Evolutionary conservation across 1,140 invertebrate species (phyloP), one percentile per base, ranked within the genome.

Genomic region (Drosophila sulfurigaster): DNA sequence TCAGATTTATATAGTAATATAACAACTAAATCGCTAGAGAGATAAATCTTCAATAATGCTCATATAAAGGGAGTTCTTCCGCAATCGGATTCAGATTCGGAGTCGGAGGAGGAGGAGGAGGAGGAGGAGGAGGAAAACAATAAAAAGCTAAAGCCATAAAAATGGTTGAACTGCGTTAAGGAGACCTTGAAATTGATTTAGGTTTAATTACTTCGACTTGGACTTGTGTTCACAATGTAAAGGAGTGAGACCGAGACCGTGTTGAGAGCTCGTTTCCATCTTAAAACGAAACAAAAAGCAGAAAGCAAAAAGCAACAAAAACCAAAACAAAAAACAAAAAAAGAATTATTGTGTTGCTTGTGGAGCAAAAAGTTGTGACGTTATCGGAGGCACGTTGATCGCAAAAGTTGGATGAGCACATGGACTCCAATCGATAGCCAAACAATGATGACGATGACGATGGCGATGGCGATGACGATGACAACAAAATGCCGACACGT

Each of bases 401-500:
- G 52, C 67, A 20, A 48, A 48, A 45, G 41, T 67, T 67, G 45
- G 35, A 35, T 56, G 69, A 45, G 45, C 63, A 13, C 70, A 72
- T 48, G 49, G 20, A 63, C 51, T 32, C 72, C 58, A 79, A 86
- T 86, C 82, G 52, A 86, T 86, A 86, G 82, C 71, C 51, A 32
- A 79, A 57, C 72, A 58, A 75, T 66, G 56, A 43, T 30, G 59
- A 59, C 16, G 71, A 45, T 43, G 59, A 58, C 32, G 54, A 41
- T 20, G 13, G 20, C 15, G 54, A 35, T 25, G 72, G 38, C 59
- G 68, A 43, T 20, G 46, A 68, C 8, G 58, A 56, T 52, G 64
- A 65, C 32, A 64, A 70, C 41, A 65, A 86, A 83, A 87, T 89
- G 63, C 85, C 85, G 78, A 89, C 83, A 88, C 83, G 83, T 88